A percentile compares a stretch with the other conserved stretches of the same genome.
Evolutionary conservation across 2,113 vertebrate species (phyloP).

Genomic region (Chroicocephalus ridibundus): DNA sequence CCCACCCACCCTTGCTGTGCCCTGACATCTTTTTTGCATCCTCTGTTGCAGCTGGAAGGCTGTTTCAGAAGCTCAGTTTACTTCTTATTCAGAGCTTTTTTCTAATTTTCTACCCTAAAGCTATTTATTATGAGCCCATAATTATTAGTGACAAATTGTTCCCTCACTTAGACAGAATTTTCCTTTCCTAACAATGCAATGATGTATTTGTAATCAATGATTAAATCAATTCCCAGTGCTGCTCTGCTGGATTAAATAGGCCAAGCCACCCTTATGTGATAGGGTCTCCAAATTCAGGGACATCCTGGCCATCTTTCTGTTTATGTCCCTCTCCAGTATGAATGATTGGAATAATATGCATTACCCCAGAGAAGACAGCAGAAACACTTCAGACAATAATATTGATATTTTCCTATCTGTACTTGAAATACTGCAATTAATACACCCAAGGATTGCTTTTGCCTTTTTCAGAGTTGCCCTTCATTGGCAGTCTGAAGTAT

Average conservation of each 20-base stretch:
- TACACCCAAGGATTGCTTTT: neutral
- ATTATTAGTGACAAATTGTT: neutral
- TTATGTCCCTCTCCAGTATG: neutral
- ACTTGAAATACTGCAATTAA: neutral
- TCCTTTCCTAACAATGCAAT: neutral
- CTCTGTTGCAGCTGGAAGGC: neutral
- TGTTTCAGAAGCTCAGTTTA: neutral
- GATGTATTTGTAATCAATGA: neutral
- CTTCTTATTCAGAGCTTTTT: neutral
- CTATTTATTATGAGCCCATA: neutral
- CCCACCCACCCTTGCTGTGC: fast-evolving
- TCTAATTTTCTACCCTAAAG: neutral
- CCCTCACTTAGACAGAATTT: neutral
- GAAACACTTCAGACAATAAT: neutral
- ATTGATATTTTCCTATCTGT: neutral
- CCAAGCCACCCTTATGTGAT: neutral
- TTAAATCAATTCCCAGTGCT: neutral
- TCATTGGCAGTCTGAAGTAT: neutral
- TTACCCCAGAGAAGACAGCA: neutral
- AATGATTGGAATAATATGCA: neutral
- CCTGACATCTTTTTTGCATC: neutral
- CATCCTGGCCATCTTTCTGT: neutral
- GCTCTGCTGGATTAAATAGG: neutral
- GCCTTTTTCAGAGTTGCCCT: neutral
- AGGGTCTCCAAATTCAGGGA: neutral